Base-by-base conservation (phyloP, 2,888 invertebrate genomes). In the Yponomeuta malinellus region DNA sequence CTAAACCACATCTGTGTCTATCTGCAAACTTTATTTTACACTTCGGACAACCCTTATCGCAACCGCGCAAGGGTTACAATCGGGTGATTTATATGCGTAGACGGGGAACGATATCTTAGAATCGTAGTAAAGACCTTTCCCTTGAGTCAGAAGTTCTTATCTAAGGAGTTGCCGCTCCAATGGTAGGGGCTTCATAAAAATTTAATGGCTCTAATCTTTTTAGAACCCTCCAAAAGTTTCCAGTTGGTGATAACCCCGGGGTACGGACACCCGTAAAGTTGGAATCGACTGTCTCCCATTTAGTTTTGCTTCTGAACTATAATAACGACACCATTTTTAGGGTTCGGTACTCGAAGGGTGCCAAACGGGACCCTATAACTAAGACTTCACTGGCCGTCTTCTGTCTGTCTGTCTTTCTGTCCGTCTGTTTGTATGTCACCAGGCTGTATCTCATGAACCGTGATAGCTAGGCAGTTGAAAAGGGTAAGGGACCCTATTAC, bases 181-280 rank as follows among this genome's bases (percentile, higher is more conserved):
- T 84, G 83, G 83, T 82, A 83, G 85, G 83, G 85, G 85, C 84
- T 80, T 84, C 83, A 85, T 86, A 86, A 87, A 88, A 88, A 88
- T 83, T 84, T 88, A 88, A 89, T 83, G 81, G 79, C 80, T 83
- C 84, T 88, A 88, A 88, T 89, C 86, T 88, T 83, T 73, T 88
- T 85, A 84, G 86, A 84, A 81, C 84, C 80, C 80, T 83, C 76
- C 80, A 78, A 59, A 87, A 86, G 78, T 87, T 85, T 81, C 80
- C 82, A 85, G 83, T 79, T 77, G 78, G 80, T 82, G 83, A 86
- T 84, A 84, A 83, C 80, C 79, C 75, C 78, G 74, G 80, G 23
- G 74, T 86, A 86, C 88, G 83, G 87, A 82, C 76, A 75, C 81
- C 79, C 83, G 79, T 87, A 87, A 89, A 88, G 82, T 78, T 81